Percentiles rank a stretch among this genome's conserved stretches.
These are phyloP conservation scores for Pachycephus smyrnensis DNA, from an alignment of 2,888 invertebrate genomes.

Conservation along the genomic window DNA sequence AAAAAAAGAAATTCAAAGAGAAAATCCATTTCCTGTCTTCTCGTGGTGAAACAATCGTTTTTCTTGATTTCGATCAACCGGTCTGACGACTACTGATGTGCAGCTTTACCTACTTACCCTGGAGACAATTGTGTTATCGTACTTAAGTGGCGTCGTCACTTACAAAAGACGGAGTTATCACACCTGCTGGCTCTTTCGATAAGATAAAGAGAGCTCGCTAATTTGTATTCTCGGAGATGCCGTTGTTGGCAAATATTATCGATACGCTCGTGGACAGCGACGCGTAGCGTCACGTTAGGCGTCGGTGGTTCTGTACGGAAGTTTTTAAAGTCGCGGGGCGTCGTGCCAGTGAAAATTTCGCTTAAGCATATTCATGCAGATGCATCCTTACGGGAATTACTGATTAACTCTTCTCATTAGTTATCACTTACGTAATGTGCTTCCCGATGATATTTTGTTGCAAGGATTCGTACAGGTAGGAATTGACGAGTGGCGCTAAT, in stretches of 20 bases:
- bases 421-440: conserved; percentile 29
- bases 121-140: not conserved
- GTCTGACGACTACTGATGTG: too few species aligned
- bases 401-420: not conserved
- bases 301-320: not conserved
- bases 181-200: conserved; percentile 26
- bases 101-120: too few species aligned
- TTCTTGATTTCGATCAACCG: too few species aligned
- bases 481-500: not conserved
- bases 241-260: conserved; percentile 27
- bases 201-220: conserved; percentile 42
- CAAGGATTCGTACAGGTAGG: conserved; percentile 37
- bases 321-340: not conserved
- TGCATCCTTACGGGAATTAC: not conserved
- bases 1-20: too few species aligned
- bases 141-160: not conserved
- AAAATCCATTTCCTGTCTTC: too few species aligned
- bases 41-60: too few species aligned
- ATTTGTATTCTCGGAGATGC: conserved; percentile 37
- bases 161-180: conserved; percentile 18
- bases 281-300: not conserved
- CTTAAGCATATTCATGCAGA: not conserved
- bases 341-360: not conserved
- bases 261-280: not conserved
- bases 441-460: conserved; percentile 26